phyloP scores from a whole-genome alignment of 1,140 invertebrate genomes.

The Bombus ignitus region DNA sequence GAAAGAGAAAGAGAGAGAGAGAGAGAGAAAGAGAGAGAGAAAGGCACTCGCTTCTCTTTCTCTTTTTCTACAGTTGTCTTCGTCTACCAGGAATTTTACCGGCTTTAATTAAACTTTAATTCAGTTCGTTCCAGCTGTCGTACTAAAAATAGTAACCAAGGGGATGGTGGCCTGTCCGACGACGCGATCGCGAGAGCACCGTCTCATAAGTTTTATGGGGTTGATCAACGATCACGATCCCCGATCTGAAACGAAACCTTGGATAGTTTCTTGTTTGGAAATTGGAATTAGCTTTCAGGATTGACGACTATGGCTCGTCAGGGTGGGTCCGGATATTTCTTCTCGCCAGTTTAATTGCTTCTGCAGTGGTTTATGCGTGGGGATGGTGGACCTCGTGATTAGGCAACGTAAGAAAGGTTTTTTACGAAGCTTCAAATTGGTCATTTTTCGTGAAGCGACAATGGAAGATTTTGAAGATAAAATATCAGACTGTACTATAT shows the following conservation, averaged over 20 bases:
- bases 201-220: conserved; percentile 30
- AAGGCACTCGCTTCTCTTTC: background rate
- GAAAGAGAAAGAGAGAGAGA: background rate
- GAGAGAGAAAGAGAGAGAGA: background rate
- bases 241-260: background rate
- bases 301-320: background rate
- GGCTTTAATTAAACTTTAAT: conserved; percentile 73
- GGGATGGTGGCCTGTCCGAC: background rate
- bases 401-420: too few relatives aligned
- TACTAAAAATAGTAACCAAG: conserved; percentile 24
- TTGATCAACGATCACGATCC: conserved; percentile 21
- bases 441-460: too few relatives aligned
- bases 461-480: too few relatives aligned
- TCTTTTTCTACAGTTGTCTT: conserved; percentile 2
- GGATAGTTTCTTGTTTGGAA: background rate
- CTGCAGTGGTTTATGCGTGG: too few relatives aligned
- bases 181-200: background rate
- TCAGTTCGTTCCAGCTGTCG: conserved; percentile 47
- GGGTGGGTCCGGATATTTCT: background rate
- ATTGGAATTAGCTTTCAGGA: background rate
- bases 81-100: conserved; percentile 47
- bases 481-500: too few relatives aligned
- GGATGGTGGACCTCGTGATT: too few relatives aligned
- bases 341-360: background rate
- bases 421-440: too few relatives aligned